Evolutionary conservation across 2,797 vertebrate species (phyloP).

Genomic region (Decapterus maruadsi): DNA sequence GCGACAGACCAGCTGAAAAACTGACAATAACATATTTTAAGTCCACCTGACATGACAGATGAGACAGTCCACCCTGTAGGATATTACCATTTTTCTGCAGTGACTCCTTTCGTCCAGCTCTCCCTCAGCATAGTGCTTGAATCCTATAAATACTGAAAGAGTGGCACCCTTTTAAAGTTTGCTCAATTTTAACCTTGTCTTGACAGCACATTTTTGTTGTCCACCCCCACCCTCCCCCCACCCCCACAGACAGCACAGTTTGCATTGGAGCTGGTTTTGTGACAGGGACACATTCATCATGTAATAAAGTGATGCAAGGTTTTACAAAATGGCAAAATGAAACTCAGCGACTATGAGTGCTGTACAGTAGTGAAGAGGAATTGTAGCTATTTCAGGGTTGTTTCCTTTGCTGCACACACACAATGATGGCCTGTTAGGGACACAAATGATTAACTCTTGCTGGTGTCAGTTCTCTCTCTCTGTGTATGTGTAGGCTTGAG

Average conservation of each 20-base stretch:
- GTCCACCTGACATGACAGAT: constrained; percentile 72
- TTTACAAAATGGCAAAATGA: constrained; percentile 71
- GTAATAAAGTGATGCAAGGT: constrained; percentile 78
- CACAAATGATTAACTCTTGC: constrained; percentile 47
- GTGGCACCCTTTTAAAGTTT: constrained; percentile 71
- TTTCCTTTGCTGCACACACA: constrained; percentile 53
- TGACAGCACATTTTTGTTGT: constrained; percentile 69
- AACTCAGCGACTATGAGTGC: constrained; percentile 62
- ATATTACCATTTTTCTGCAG: constrained; percentile 73
- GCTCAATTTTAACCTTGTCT: constrained; percentile 68
- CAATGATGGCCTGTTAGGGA: constrained; percentile 53
- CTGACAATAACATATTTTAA: constrained; percentile 69
- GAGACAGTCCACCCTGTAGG: constrained; percentile 61
- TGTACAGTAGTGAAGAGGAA: constrained; percentile 50
- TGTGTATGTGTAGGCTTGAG: background rate
- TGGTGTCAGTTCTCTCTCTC: constrained; percentile 12
- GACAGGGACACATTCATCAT: constrained; percentile 85
- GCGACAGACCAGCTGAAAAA: constrained; percentile 38
- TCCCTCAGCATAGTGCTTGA: constrained; percentile 46
- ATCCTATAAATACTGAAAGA: constrained; percentile 75
- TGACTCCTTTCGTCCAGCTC: constrained; percentile 52
- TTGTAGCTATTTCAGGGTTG: constrained; percentile 53
- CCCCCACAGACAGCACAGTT: constrained; percentile 66
- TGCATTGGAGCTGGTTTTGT: constrained; percentile 74
- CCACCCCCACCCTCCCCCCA: constrained; percentile 2